Conservation (phyloP, 2,797 vertebrate genomes). For the Hipposideros larvatus region DNA sequence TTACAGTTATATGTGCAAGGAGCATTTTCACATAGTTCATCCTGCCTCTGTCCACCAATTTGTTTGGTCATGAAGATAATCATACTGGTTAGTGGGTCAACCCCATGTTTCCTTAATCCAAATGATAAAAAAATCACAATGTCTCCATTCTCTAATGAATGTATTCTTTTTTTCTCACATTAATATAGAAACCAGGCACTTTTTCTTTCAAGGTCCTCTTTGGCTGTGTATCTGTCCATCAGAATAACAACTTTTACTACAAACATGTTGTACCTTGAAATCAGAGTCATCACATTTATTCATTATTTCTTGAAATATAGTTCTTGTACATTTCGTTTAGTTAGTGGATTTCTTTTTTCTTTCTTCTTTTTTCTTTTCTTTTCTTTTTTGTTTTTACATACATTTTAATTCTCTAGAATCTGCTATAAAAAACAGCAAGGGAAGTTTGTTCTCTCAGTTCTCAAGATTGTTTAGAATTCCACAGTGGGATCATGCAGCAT, state of each 20-base stretch:
- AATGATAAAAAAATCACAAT: background rate
- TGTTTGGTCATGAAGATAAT: background rate
- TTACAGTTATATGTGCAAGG: background rate
- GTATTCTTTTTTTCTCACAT: background rate
- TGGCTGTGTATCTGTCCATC: background rate
- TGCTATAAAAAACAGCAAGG: background rate
- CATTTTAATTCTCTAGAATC: background rate
- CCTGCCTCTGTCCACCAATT: background rate
- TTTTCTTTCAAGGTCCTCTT: background rate
- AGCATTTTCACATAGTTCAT: background rate
- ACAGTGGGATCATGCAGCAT: background rate
- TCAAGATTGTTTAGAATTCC: background rate
- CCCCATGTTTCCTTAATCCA: background rate
- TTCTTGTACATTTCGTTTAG: background rate
- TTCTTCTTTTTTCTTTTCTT: too few relatives aligned
- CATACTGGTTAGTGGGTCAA: background rate
- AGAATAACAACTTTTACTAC: background rate
- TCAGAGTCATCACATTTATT: background rate
- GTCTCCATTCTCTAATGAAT: background rate
- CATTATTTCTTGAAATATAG: background rate
- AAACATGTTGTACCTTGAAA: background rate
- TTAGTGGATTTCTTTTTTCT: background rate
- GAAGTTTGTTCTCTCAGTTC: background rate
- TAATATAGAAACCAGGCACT: background rate
- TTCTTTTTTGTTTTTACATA: background rate